These are phyloP conservation scores for Petrocephalus microphthalmus DNA, from an alignment of 2,113 vertebrate genomes.

Conservation along the genomic window DNA sequence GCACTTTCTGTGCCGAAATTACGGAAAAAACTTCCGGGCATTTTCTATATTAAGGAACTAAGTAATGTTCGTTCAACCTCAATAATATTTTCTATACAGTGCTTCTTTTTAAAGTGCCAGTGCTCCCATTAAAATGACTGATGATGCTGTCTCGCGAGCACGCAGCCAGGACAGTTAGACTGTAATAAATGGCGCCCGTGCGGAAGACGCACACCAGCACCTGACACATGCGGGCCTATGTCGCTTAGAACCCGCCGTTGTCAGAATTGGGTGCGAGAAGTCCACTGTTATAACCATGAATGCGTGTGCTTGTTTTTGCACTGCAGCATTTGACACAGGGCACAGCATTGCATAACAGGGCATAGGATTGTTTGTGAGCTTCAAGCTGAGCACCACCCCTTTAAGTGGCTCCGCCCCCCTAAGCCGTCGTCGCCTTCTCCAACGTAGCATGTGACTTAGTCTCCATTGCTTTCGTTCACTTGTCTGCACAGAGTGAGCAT, in stretches of 20 bases:
- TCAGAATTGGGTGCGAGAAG: not conserved
- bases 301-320: not conserved
- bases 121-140: conserved; percentile 55
- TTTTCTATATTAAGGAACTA: conserved; percentile 37
- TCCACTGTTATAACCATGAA: not conserved
- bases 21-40: not conserved
- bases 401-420: not conserved
- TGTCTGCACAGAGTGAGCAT: not conserved
- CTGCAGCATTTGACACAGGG: not conserved
- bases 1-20: not conserved
- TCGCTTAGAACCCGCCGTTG: not conserved
- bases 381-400: not conserved
- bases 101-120: conserved; percentile 41
- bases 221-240: not conserved
- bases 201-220: conserved; percentile 27
- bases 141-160: conserved; percentile 42
- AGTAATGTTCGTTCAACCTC: conserved; percentile 44
- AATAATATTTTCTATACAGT: conserved; percentile 41
- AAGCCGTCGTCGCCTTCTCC: not conserved
- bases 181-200: conserved; percentile 49
- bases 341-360: not conserved
- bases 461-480: conserved; percentile 15
- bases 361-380: not conserved
- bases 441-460: not conserved
- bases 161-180: conserved; percentile 46